phyloP scores from a whole-genome alignment of 2,797 vertebrate species.

The Spea hammondii region DNA sequence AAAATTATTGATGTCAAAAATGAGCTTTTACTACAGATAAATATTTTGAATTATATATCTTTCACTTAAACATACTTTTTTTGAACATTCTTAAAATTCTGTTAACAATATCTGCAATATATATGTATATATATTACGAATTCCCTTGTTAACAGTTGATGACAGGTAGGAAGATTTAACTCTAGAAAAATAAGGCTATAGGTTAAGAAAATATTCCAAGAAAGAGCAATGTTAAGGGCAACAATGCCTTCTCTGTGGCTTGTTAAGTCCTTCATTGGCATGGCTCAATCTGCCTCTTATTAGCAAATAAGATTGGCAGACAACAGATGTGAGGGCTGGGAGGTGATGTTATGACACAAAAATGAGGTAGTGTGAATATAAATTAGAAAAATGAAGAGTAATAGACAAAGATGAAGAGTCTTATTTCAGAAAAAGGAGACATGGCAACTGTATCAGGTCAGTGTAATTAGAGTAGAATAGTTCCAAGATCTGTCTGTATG shows the following conservation, averaged over 20 bases:
- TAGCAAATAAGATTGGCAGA: constrained; percentile 62
- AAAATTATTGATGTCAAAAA: too few relatives aligned
- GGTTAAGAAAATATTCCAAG: constrained; percentile 34
- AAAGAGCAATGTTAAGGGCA: constrained; percentile 57
- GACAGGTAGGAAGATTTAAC: not conserved
- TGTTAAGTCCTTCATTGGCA: constrained; percentile 68
- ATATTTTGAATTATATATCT: too few relatives aligned
- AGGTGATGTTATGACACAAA: constrained; percentile 62
- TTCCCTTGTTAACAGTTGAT: too few relatives aligned
- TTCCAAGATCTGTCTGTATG: too few relatives aligned
- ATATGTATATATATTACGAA: too few relatives aligned
- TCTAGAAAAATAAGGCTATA: not conserved
- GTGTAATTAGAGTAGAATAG: not conserved
- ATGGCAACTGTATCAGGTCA: not conserved
- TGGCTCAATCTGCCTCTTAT: constrained; percentile 63
- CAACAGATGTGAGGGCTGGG: constrained; percentile 64
- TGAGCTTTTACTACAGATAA: too few relatives aligned
- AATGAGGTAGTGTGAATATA: constrained; percentile 57
- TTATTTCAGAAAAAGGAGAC: constrained; percentile 34
- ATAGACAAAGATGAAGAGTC: constrained; percentile 47
- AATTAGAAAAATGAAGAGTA: constrained; percentile 40
- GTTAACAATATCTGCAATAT: too few relatives aligned
- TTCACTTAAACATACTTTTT: too few relatives aligned
- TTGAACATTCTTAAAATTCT: too few relatives aligned
- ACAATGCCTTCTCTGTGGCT: constrained; percentile 55